Conservation (phyloP, 2,888 invertebrate genomes). For the Ophonus ardosiacus region DNA sequence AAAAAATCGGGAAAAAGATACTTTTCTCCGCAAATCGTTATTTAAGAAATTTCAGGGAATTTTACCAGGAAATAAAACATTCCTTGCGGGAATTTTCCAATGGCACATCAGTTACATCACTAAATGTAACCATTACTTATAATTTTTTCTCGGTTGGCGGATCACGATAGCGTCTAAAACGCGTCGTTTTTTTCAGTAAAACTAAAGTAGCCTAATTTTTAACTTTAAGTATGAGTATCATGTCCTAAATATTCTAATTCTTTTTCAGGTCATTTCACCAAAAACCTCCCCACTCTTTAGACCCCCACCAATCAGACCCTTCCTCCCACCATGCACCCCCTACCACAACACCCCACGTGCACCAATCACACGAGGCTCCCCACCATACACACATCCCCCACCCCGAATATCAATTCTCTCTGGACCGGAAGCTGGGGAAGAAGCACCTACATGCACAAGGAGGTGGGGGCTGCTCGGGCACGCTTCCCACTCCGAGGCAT, state of each 20-base stretch:
- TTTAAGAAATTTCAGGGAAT: no score
- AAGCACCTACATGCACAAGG: constrained; percentile 25
- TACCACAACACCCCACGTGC: background rate
- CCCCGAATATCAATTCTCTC: constrained; percentile 72
- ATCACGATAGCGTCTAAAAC: no score
- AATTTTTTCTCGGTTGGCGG: no score
- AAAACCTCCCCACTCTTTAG: constrained; percentile 65
- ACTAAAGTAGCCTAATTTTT: background rate
- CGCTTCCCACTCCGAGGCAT: background rate
- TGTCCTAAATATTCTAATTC: constrained; percentile 66
- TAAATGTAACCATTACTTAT: no score
- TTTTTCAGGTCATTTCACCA: constrained; percentile 71
- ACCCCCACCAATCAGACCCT: constrained; percentile 75
- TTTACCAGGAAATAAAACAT: no score
- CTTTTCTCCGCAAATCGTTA: no score
- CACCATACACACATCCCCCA: constrained; percentile 69
- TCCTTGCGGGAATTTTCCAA: no score
- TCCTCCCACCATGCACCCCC: background rate
- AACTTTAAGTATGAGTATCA: background rate
- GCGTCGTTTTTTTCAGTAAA: no score
- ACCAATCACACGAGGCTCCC: constrained; percentile 68
- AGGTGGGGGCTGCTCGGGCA: background rate
- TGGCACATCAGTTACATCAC: no score
- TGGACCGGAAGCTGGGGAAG: background rate
- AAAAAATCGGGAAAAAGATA: no score